These are phyloP conservation scores for Pycnonotus jocosus DNA, from an alignment of 2,113 vertebrate genomes.

Conservation along the genomic window DNA sequence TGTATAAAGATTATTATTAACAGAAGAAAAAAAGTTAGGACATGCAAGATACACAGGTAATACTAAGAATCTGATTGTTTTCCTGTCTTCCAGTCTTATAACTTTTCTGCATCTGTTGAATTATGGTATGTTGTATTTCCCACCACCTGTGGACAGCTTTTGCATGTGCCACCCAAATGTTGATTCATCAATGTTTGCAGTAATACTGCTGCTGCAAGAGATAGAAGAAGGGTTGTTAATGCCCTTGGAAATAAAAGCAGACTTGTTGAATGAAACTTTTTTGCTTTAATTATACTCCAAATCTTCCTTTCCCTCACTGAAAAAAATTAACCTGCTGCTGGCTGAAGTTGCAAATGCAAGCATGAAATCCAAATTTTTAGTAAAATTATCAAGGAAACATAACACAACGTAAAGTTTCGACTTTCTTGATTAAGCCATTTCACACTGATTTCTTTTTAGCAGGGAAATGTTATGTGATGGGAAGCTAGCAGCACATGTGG, in stretches of 20 bases:
- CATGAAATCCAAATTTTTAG: not conserved
- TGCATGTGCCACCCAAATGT: not conserved
- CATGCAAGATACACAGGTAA: not conserved
- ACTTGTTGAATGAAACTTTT: not conserved
- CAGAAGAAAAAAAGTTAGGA: not conserved
- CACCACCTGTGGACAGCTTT: not conserved
- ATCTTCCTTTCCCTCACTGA: not conserved
- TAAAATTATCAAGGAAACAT: not conserved
- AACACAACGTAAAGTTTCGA: not conserved
- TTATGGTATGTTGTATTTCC: not conserved
- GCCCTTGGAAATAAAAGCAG: not conserved
- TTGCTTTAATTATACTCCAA: not conserved
- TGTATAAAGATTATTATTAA: not conserved
- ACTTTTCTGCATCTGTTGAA: slow-evolving; percentile 22
- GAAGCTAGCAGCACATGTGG: not conserved
- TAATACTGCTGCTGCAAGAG: not conserved
- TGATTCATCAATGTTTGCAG: not conserved
- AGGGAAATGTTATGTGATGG: not conserved
- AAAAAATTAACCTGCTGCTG: not conserved
- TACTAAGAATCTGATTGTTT: not conserved
- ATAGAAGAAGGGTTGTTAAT: not conserved
- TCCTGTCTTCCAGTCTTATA: not conserved
- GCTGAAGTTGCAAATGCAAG: not conserved
- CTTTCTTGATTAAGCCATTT: not conserved
- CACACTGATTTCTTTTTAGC: not conserved